phyloP scores from a whole-genome alignment of 1,140 invertebrate genomes.

The Pantala flavescens region DNA sequence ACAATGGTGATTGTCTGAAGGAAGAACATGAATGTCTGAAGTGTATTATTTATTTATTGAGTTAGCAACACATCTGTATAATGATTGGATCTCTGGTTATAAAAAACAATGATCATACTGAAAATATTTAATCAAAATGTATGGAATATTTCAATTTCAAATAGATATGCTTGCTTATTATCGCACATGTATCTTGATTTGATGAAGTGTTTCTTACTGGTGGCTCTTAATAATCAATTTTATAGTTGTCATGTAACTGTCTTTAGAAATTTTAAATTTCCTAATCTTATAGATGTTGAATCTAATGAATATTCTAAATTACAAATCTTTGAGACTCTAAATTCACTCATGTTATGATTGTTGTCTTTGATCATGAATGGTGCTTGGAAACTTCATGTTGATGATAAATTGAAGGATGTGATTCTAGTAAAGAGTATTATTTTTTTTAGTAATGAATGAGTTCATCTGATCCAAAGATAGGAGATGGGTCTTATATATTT shows the following conservation, averaged over 20 bases:
- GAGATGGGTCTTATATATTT: neutral
- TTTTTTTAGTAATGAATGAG: neutral
- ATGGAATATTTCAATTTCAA: too few species aligned
- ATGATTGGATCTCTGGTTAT: too few species aligned
- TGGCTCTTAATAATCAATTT: neutral
- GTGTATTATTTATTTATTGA: too few species aligned
- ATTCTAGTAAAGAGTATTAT: neutral
- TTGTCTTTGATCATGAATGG: neutral
- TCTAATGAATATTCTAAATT: neutral
- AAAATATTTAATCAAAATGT: too few species aligned
- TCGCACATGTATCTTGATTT: neutral
- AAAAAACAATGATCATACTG: too few species aligned
- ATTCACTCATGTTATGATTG: neutral
- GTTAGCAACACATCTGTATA: too few species aligned
- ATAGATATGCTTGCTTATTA: too few species aligned
- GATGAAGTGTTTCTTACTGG: neutral
- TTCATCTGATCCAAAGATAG: neutral
- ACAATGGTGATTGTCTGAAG: too few species aligned
- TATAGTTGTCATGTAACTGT: neutral
- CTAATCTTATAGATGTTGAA: neutral
- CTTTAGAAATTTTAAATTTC: neutral
- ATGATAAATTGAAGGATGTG: neutral
- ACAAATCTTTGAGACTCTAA: neutral
- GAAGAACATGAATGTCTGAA: too few species aligned
- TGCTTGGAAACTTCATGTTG: neutral